Base-by-base conservation (phyloP, 2,888 invertebrate genomes). In the Pristionchus japonicus region DNA sequence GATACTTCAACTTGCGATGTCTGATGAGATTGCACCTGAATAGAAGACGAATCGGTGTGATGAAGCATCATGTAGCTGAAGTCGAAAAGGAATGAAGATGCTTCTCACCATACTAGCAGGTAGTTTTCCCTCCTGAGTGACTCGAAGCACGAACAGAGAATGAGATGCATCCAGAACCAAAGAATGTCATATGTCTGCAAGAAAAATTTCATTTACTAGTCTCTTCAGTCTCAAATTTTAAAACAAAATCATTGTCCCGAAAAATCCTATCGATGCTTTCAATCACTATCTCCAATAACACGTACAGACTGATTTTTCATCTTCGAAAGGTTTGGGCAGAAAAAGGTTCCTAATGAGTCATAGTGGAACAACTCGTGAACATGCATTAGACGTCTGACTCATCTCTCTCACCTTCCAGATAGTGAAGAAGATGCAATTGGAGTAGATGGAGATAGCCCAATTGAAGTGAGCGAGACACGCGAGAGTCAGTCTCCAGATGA, bases 81-180 rank as follows among this genome's bases (percentile, higher is more conserved):
- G n/a, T n/a, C n/a, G n/a, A n/a, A n/a, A n/a, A n/a, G n/a, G n/a
- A n/a, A n/a, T n/a, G n/a, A n/a, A n/a, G n/a, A 23, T 43, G 43
- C 43, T 3, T 52, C 86, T 86, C 49, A 86, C 92, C 92, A 93
- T 0, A 94, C 94, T 61, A 92, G 84, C 37, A 92, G 86, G 67
- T 91, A 91, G 80, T 92, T 92, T 86, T 93, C 92, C 74, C 92
- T 89, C 61, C 93, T 89, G 15, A 94, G 90, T 52, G 92, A 91
- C 20, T 92, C 91, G 67, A 94, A 93, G 84, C 94, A 94, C 84
- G 89, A 90, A 74, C 94, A 94, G 0, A 94, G 89, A 13, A 91
- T 88, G 40, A 94, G 87, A 89, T 94, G 94, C 92, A 91, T 91
- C 94, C 94, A 94, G 88, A 94, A 94, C 94, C 94, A 94, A 20